Base-by-base conservation (phyloP, 2,888 invertebrate species). In the Tetheella fluctuosa region DNA sequence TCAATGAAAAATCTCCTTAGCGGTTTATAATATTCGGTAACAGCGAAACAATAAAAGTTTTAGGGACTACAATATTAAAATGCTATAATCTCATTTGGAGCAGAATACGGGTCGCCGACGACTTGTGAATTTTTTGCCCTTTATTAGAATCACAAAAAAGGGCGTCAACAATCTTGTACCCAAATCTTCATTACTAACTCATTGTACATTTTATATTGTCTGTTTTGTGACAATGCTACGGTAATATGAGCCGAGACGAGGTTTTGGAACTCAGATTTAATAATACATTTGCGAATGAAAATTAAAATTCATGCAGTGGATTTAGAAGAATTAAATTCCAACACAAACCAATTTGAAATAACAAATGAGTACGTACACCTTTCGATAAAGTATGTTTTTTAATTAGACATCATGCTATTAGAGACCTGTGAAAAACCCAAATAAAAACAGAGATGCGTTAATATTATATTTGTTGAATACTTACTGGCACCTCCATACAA, bases 401-500 rank as follows among this genome's bases (percentile, higher is more conserved):
- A 20, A 15, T 6, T 42, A 7, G 5, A 42, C 3, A 42, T 42
- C 42, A 42, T 54, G 54, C 54, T 54, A 17, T 28, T 28, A 60
- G 60, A 57, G 39, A 62, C 65, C 63, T 58, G 59, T 62, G 42
- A 48, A 48, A 48, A 10, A n/a, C 48, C 48, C n/a, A 48, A 34
- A 62, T 34, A 63, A 55, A 13, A 17, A 23, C 28, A 62, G 23
- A n/a, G 55, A 52, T 42, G 37, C 39, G 30, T 60, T 54, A 48
- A 25, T 54, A 52, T 39, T 39, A 37, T 37, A 52, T 54, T 13
- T n/a, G n/a, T 34, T 59, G 61, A 69, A 74, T 88, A 95, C 95
- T 95, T 94, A 95, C 95, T 95, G 89, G 95, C 94, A 88, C 95
- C 95, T 94, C 95, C 96, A 94, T 95, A 95, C 83, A 95, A 92